These are phyloP conservation scores for Heterotilapia buettikoferi DNA, from an alignment of 2,113 vertebrate genomes.

Conservation along the genomic window DNA sequence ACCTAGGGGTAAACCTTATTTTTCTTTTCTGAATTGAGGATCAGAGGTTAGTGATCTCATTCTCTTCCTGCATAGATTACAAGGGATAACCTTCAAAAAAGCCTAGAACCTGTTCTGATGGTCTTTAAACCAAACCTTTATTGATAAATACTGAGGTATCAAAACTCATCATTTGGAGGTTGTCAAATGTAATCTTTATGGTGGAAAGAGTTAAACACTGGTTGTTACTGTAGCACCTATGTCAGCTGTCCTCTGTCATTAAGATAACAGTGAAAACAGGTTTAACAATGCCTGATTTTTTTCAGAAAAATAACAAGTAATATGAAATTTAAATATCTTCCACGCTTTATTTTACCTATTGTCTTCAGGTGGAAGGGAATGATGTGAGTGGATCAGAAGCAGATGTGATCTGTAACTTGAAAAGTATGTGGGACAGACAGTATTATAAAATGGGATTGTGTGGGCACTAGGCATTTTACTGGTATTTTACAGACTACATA, in stretches of 20 bases:
- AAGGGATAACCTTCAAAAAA: neutral
- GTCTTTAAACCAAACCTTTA: neutral
- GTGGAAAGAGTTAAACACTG: no score
- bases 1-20: neutral
- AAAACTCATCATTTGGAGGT: neutral
- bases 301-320: neutral
- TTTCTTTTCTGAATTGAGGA: neutral
- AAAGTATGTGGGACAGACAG: neutral
- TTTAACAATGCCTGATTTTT: neutral
- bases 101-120: neutral
- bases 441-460: neutral
- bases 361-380: neutral
- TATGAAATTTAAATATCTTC: neutral
- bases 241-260: neutral
- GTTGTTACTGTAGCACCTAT: no score
- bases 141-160: neutral
- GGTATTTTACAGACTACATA: neutral
- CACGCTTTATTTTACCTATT: neutral
- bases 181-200: neutral
- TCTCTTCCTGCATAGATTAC: neutral
- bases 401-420: neutral
- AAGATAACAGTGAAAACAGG: neutral
- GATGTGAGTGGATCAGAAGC: neutral
- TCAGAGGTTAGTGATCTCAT: neutral
- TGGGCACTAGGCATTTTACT: neutral